Percentiles rank a stretch among this genome's conserved stretches.
Conservation (phyloP, 2,113 vertebrate genomes). For the Anolis sagrei region DNA sequence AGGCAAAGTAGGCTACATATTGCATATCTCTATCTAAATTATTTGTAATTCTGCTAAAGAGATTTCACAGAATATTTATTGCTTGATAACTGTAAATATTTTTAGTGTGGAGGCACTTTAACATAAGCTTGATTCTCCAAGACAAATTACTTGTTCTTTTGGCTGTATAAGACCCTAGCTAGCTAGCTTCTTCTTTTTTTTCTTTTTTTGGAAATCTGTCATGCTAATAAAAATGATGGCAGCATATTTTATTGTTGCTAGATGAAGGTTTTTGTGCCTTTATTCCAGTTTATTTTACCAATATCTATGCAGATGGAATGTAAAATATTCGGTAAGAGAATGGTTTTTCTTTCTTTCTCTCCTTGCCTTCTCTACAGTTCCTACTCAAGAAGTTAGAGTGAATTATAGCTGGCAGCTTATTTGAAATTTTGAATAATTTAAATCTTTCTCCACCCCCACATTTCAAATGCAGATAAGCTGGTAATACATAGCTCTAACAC, state of each 20-base stretch:
- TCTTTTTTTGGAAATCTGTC: constrained; percentile 58
- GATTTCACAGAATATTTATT: constrained; percentile 21
- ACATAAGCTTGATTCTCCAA: constrained; percentile 51
- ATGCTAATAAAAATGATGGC: constrained; percentile 56
- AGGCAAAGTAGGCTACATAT: not conserved
- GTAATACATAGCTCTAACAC: constrained; percentile 37
- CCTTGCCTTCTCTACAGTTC: constrained; percentile 54
- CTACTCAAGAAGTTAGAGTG: constrained; percentile 63
- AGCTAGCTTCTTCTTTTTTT: no score
- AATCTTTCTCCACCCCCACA: constrained; percentile 51
- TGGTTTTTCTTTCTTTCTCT: not conserved
- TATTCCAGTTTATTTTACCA: constrained; percentile 64
- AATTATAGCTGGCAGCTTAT: constrained; percentile 62
- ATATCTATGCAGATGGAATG: constrained; percentile 66
- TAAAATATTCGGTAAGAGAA: constrained; percentile 65
- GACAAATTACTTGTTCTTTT: constrained; percentile 22
- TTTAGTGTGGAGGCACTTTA: constrained; percentile 41
- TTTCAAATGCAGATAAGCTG: constrained; percentile 50
- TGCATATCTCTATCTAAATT: not conserved
- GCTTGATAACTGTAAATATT: constrained; percentile 5
- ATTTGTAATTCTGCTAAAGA: constrained; percentile 3
- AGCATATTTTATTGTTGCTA: constrained; percentile 50
- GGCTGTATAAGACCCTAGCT: constrained; percentile 37
- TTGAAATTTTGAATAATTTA: constrained; percentile 68
- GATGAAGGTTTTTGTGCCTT: constrained; percentile 44